These are phyloP conservation scores for Sminthurinus aureus DNA, from an alignment of 2,888 invertebrate species.

Conservation along the genomic window DNA sequence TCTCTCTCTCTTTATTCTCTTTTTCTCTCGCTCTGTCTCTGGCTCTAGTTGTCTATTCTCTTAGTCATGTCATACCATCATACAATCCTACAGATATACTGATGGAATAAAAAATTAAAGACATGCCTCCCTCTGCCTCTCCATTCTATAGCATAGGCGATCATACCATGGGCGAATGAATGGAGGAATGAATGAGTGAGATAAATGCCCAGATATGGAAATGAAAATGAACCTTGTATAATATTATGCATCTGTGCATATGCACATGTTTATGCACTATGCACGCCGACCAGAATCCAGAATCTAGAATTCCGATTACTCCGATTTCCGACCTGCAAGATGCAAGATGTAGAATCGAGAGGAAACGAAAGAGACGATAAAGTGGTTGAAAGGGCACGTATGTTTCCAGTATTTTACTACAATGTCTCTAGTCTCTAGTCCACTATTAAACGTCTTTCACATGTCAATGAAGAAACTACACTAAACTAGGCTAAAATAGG, in stretches of 20 bases:
- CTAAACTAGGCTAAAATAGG: neutral
- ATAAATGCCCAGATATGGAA: neutral
- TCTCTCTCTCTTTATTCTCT: neutral
- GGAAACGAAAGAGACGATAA: constrained; percentile 8
- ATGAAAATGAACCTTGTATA: neutral
- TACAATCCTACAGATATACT: neutral
- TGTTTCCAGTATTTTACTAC: constrained; percentile 40
- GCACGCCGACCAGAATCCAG: neutral
- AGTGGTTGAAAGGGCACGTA: constrained; percentile 40
- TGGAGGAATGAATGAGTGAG: neutral
- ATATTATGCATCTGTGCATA: too few relatives aligned
- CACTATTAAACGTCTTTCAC: constrained; percentile 34
- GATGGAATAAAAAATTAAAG: neutral
- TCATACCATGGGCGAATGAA: neutral
- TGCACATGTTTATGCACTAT: neutral
- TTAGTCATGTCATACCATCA: neutral
- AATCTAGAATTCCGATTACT: constrained; percentile 6
- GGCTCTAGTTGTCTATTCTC: neutral
- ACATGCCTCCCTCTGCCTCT: too few relatives aligned
- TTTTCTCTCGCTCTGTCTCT: too few relatives aligned
- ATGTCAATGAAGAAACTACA: constrained; percentile 20
- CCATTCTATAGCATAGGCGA: neutral
- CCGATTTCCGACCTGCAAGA: neutral
- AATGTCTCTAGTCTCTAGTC: neutral
- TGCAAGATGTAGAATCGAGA: too few relatives aligned